Base-by-base conservation (phyloP, 2,888 invertebrate genomes). In the Luperina nickerlii region DNA sequence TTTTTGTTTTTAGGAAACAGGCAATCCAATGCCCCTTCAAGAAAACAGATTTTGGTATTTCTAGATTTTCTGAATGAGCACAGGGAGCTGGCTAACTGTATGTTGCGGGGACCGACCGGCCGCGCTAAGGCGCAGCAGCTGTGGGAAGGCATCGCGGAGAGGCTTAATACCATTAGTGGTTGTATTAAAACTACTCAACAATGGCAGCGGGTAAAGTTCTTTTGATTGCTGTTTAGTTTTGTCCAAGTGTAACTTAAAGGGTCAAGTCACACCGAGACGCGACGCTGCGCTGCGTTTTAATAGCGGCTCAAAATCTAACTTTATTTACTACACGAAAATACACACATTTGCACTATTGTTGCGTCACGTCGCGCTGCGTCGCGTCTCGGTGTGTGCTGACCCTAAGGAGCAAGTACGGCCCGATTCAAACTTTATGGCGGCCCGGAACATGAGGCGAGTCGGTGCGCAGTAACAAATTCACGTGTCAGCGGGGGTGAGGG, bases 11-110 rank as follows among this genome's bases (percentile, higher is more conserved):
- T 80, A 80, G 80, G 80, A 54, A 83, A 54, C 83, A 77, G 80
- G n/a, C 83, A 83, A 62, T 62, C 83, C 67, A 77, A 80, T 67
- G 83, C 83, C 8, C 83, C 80, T 20, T 77, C 78, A 15, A 83
- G 66, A 51, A 80, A 76, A 80, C 83, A 83, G 67, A 67, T 80
- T 42, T n/a, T 77, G 32, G 77, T 80, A 20, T 83, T 83, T 77
- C 77, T 80, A 45, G 83, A 83, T 67, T 83, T 80, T 67, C 66
- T 80, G n/a, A 83, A 77, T 83, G 80, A 80, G 15, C 83, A 83
- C 60, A 83, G 78, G 27, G 66, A 80, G 4, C 54, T 83, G 60
- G 83, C 83, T 7, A 82, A 83, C 32, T 76, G 67, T n/a, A 60
- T 62, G 77, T 45, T 80, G 77, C 60, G 77, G 9, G 67, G 80